Evolutionary conservation across 2,797 vertebrate genomes (phyloP).

Genomic region (Takifugu ocellatus): DNA sequence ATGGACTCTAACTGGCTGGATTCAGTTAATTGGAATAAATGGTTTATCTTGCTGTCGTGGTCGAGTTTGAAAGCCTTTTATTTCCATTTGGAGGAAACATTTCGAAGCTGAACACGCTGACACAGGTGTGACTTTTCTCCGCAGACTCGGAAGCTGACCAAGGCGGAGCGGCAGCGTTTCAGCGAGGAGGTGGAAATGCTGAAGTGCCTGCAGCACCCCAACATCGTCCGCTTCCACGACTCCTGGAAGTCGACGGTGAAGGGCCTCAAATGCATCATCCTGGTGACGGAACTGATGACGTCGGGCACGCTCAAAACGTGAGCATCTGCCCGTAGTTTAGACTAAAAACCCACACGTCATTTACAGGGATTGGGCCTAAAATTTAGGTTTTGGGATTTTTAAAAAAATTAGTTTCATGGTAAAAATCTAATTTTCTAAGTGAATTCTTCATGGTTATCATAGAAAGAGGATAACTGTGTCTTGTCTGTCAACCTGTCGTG

Average conservation of each 20-base stretch:
- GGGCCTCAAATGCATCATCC: constrained; percentile 92
- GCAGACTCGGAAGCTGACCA: constrained; percentile 91
- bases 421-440: constrained; percentile 7
- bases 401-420: neutral
- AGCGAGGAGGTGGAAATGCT: constrained; percentile 98
- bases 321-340: constrained; percentile 48
- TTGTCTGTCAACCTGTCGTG: constrained; percentile 20
- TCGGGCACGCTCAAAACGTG: constrained; percentile 98
- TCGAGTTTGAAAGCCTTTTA: no score
- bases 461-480: constrained; percentile 3
- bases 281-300: constrained; percentile 98
- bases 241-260: constrained; percentile 94
- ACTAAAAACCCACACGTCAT: no score
- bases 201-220: constrained; percentile 96
- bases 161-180: constrained; percentile 91
- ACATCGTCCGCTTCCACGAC: constrained; percentile 98
- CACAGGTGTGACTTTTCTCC: neutral
- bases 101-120: neutral
- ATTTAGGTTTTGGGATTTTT: no score
- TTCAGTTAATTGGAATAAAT: no score
- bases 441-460: neutral
- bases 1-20: no score
- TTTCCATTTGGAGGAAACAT: no score
- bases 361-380: no score
- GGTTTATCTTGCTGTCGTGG: no score